Evolutionary conservation across 2,888 invertebrate species (phyloP).

Genomic region (Gibbula magus): DNA sequence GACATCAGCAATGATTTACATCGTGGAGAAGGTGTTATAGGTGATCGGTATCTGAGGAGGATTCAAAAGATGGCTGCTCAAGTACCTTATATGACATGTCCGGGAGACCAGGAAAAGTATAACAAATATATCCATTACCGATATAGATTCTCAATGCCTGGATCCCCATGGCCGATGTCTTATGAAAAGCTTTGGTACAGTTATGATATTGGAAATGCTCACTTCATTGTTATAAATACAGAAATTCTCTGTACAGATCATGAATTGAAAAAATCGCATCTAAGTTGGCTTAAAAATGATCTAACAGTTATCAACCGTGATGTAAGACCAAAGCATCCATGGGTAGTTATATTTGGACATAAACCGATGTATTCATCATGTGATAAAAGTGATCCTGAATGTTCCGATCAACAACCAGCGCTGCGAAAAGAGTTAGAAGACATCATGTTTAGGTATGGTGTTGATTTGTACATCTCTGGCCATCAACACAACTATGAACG

Average conservation of each 20-base stretch:
- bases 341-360: slow-evolving; percentile 73
- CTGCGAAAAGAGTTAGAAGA: slow-evolving; percentile 60
- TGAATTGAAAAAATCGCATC: slow-evolving; percentile 79
- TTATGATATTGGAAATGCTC: slow-evolving; percentile 67
- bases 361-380: slow-evolving; percentile 73
- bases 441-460: slow-evolving; percentile 63
- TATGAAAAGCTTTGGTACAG: slow-evolving; percentile 72
- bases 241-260: slow-evolving; percentile 72
- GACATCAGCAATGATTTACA: slow-evolving; percentile 71
- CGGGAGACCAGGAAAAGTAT: slow-evolving; percentile 65
- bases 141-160: slow-evolving; percentile 67
- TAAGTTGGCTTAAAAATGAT: slow-evolving; percentile 64
- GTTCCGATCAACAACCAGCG: slow-evolving; percentile 47
- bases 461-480: slow-evolving; percentile 66
- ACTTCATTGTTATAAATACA: slow-evolving; percentile 64
- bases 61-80: slow-evolving; percentile 67
- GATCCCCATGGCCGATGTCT: slow-evolving; percentile 66
- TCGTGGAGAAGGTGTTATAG: slow-evolving; percentile 62
- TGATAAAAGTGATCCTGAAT: slow-evolving; percentile 66
- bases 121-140: slow-evolving; percentile 58
- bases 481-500: slow-evolving; percentile 70
- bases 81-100: slow-evolving; percentile 70
- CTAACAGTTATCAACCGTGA: slow-evolving; percentile 58
- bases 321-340: slow-evolving; percentile 59
- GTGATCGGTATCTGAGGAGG: slow-evolving; percentile 66